Evolutionary conservation across 53 echinoderm and acorn worm genomes (phyloP), one percentile per base, ranked within the genome.

Genomic region (Holothuria scabra): DNA sequence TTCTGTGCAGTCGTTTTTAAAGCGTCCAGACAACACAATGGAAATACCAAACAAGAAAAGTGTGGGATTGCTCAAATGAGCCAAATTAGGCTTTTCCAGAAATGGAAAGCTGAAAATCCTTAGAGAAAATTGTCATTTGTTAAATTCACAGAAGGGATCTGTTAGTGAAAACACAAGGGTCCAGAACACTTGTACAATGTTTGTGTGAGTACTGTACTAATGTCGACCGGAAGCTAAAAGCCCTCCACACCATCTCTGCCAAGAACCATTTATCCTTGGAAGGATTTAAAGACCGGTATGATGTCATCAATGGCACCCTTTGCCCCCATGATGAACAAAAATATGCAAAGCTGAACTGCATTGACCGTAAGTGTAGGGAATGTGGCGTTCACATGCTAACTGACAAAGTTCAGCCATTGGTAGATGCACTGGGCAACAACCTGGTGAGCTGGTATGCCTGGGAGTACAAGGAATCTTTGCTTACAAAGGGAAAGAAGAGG

Each of bases 51-150:
- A 60, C 61, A 60, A 60, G 61, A 60, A 60, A 18, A 60, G 61
- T 60, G 61, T 60, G 61, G 44, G 11, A 23, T 79, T 24, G 80
- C 80, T 21, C 33, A 57, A 20, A 58, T 26, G 26, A 55, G 56
- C 56, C 56, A 25, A 79, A 21, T 32, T 52, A 79, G 57, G 23
- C 23, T 79, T 23, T 56, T 18, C 55, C n/a, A 14, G 19, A 79
- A 79, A 59, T 79, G 80, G 80, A 79, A 79, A 25, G 80, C 56
- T 14, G 80, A 79, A 55, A 79, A 79, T 56, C 80, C 59, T 21
- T 29, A 55, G 25, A 79, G 13, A 30, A 79, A 79, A 19, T 19
- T 79, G 49, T 26, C 28, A 1, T 79, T 79, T 13, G 59, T 79
- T 19, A 57, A 56, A 56, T 79, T 79, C 80, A 79, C 56, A 12